These are phyloP conservation scores for Caenorhabditis sp. DNA, from an alignment of 2,888 invertebrate genomes.

Conservation along the genomic window DNA sequence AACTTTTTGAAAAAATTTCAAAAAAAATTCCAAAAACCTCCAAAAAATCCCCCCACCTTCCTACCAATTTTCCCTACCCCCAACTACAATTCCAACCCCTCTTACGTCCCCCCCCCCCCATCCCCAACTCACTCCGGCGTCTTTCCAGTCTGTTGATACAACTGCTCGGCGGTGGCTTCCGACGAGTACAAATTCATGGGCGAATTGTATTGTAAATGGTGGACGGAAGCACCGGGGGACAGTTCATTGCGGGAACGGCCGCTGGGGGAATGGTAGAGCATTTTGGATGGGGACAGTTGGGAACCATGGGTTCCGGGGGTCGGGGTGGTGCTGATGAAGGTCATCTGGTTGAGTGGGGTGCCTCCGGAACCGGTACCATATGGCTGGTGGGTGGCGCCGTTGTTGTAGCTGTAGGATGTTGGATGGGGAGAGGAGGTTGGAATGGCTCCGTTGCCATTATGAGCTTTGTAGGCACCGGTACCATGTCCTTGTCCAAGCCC, in stretches of 20 bases:
- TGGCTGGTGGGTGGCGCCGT: slow-evolving; percentile 54
- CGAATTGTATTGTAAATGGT: slow-evolving; percentile 82
- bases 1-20: too few relatives aligned
- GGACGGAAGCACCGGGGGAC: slow-evolving; percentile 75
- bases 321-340: slow-evolving; percentile 65
- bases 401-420: slow-evolving; percentile 70
- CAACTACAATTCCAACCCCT: too few relatives aligned
- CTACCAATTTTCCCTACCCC: too few relatives aligned
- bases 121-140: slow-evolving; percentile 54
- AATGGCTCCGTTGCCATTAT: slow-evolving; percentile 30
- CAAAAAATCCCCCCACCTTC: too few relatives aligned
- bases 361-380: slow-evolving; percentile 67
- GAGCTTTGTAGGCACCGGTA: neutral
- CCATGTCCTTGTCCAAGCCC: slow-evolving; percentile 31
- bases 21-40: too few relatives aligned
- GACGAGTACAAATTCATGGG: slow-evolving; percentile 80
- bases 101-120: neutral
- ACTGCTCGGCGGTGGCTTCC: slow-evolving; percentile 79
- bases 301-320: neutral
- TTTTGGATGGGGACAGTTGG: slow-evolving; percentile 44
- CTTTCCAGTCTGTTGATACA: slow-evolving; percentile 76
- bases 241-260: slow-evolving; percentile 73
- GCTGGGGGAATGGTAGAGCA: slow-evolving; percentile 71
- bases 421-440: too few relatives aligned
- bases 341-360: slow-evolving; percentile 69